Percentiles rank a stretch among this genome's conserved stretches.
Evolutionary conservation across 2,797 vertebrate species (phyloP).

Genomic region (Rhinella marina): DNA sequence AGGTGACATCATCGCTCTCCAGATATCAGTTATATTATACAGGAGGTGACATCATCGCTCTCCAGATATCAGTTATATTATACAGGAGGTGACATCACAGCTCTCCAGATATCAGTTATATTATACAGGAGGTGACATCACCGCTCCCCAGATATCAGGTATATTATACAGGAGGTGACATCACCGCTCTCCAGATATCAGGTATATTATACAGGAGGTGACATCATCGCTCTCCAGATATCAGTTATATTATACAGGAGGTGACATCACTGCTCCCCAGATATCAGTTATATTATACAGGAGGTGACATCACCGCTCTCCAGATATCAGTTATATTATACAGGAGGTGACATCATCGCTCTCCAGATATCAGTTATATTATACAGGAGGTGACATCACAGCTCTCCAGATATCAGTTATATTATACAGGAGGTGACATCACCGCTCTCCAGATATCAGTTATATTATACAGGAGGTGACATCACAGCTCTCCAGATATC

Average conservation of each 20-base stretch:
- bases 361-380: background rate
- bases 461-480: background rate
- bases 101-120: background rate
- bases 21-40: conserved; percentile 1
- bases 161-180: background rate
- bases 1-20: background rate
- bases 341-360: background rate
- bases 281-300: background rate
- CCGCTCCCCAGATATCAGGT: background rate
- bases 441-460: no score
- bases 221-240: no score
- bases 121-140: background rate
- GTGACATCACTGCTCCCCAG: background rate
- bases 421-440: background rate
- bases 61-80: background rate
- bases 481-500: background rate
- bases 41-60: background rate
- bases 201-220: background rate
- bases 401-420: background rate
- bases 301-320: background rate
- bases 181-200: background rate
- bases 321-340: background rate
- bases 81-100: background rate
- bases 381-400: background rate
- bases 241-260: background rate